Evolutionary conservation across 1,140 invertebrate genomes (phyloP).

Genomic region (Drosophila azteca): DNA sequence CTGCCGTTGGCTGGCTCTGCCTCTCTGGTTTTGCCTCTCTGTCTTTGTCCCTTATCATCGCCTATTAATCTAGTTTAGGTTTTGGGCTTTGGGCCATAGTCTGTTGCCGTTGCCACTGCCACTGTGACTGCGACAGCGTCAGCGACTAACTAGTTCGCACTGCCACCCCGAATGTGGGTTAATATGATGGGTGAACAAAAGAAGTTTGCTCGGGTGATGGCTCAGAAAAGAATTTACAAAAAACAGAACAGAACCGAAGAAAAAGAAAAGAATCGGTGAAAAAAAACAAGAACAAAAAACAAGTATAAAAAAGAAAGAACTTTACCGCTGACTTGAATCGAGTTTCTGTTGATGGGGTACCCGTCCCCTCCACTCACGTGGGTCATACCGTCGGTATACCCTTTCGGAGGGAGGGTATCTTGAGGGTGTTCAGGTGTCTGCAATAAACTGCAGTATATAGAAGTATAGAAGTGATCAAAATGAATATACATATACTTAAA

Average conservation of each 20-base stretch:
- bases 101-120: no score
- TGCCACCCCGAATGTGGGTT: conserved; percentile 62
- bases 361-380: no score
- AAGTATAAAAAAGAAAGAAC: conserved; percentile 36
- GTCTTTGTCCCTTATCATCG: conserved; percentile 57
- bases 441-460: no score
- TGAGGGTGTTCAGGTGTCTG: no score
- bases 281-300: conserved; percentile 1
- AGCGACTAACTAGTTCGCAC: conserved; percentile 45
- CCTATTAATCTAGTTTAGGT: conserved; percentile 77
- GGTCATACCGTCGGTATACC: no score
- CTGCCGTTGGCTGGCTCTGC: not conserved
- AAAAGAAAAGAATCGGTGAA: conserved; percentile 14
- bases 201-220: conserved; percentile 39
- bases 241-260: conserved; percentile 10
- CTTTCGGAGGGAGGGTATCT: no score
- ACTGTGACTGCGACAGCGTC: not conserved
- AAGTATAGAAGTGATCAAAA: no score
- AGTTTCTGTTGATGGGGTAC: conserved; percentile 23
- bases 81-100: conserved; percentile 23
- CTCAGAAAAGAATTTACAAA: conserved; percentile 39
- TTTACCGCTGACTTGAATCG: conserved; percentile 55
- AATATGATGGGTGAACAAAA: conserved; percentile 66
- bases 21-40: conserved; percentile 11
- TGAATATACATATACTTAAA: no score